Base-by-base conservation (phyloP, 2,888 invertebrate genomes). In the Papilio gigon region DNA sequence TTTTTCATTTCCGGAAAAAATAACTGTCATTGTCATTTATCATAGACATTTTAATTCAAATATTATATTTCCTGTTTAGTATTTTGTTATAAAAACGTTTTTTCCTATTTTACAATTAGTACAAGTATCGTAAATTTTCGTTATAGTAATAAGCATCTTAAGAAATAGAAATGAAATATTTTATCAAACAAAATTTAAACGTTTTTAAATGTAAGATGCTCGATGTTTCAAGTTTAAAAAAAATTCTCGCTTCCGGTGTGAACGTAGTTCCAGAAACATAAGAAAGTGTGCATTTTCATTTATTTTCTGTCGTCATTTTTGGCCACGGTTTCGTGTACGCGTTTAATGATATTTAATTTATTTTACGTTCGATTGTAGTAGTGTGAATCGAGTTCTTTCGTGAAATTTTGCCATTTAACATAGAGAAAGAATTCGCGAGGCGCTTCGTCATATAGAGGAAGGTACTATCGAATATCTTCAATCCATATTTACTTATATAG, bases 261-360 rank as follows among this genome's bases (percentile, higher is more conserved):
- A 91, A 89, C 78, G 76, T 84, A 88, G 90, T 86, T 86, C 83
- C 80, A 86, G 87, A 90, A 90, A 90, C 90, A 88, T 88, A 88
- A 85, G 87, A 91, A 90, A 91, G 91, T 90, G 87, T 83, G 79
- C 79, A 84, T 85, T 89, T 90, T 90, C 89, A 89, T 90, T 90
- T 91, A 91, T 91, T 91, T 92, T 92, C 88, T 87, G 86, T 89
- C 88, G 88, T 90, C 87, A 83, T 86, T 85, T 87, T 89, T 87
- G 83, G 80, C 83, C 79, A 84, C 83, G 83, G 80, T 84, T 86
- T 82, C 86, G 88, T 86, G 84, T 84, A 81, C 73, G 81, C 78
- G 79, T 85, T 87, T 84, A 76, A 82, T 86, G 84, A 83, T 85
- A 85, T 84, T 81, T 77, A 78, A 78, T 85, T 85, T 84, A 85